These are phyloP conservation scores for Halictus quadricinctus DNA, from an alignment of 2,888 invertebrate genomes.

Conservation along the genomic window DNA sequence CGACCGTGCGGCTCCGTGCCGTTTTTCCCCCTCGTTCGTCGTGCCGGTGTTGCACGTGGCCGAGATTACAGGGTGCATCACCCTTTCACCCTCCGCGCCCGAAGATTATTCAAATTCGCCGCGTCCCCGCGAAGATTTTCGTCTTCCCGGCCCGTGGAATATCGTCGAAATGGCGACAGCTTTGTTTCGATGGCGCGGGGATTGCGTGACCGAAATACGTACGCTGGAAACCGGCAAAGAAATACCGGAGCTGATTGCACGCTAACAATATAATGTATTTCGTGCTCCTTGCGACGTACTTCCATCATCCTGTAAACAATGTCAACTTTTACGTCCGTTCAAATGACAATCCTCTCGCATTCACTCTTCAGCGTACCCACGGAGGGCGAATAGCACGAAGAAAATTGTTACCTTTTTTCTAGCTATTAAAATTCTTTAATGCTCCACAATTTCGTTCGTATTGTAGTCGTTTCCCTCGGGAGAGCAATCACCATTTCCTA, in stretches of 20 bases:
- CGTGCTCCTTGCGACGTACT: neutral
- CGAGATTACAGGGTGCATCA: constrained; percentile 78
- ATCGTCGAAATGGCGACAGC: constrained; percentile 43
- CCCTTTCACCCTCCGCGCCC: constrained; percentile 69
- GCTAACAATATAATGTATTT: constrained; percentile 6
- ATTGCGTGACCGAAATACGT: constrained; percentile 49
- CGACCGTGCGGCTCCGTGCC: constrained; percentile 45
- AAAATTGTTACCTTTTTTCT: neutral
- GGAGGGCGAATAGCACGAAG: neutral
- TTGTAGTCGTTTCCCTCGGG: no score
- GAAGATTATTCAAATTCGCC: constrained; percentile 79
- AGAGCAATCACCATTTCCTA: neutral
- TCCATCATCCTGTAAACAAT: constrained; percentile 4
- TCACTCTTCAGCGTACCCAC: neutral
- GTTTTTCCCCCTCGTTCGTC: constrained; percentile 60
- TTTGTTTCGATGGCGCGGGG: constrained; percentile 58
- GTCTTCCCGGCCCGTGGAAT: constrained; percentile 38
- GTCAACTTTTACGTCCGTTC: neutral
- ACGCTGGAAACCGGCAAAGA: neutral
- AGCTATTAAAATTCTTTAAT: neutral
- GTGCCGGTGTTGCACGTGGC: constrained; percentile 75
- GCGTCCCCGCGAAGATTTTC: constrained; percentile 66
- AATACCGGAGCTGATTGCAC: neutral
- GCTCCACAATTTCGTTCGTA: neutral
- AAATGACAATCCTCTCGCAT: neutral